Evolutionary conservation across 2,797 vertebrate genomes (phyloP).

Genomic region (Hephaestus fuliginosus): DNA sequence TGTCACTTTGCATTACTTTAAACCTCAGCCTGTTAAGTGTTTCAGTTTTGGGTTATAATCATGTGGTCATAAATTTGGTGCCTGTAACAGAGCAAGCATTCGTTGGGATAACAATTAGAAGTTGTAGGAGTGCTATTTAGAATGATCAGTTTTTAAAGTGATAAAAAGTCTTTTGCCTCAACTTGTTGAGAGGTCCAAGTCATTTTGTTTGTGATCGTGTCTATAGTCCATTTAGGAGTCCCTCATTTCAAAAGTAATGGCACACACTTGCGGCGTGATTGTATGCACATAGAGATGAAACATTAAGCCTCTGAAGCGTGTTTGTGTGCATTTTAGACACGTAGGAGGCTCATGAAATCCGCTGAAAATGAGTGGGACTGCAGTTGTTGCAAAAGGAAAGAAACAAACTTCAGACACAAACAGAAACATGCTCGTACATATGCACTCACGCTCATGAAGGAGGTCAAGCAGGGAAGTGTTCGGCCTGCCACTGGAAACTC

Average conservation of each 20-base stretch:
- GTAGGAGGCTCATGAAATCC: constrained; percentile 1
- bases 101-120: background rate
- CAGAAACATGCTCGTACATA: background rate
- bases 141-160: background rate
- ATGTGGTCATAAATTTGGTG: background rate
- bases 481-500: background rate
- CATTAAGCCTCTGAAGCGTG: background rate
- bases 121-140: background rate
- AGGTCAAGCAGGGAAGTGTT: background rate
- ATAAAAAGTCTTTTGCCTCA: background rate
- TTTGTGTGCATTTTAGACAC: background rate
- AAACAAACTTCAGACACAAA: background rate
- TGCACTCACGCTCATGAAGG: background rate
- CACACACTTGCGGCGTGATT: background rate
- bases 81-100: background rate
- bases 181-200: background rate
- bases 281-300: background rate
- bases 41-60: background rate
- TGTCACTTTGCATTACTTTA: background rate
- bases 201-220: background rate
- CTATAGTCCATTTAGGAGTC: background rate
- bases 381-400: constrained; percentile 1
- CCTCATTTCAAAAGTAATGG: background rate
- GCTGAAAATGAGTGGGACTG: constrained; percentile 12
- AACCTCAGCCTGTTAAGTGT: background rate